Base-by-base conservation (phyloP, 2,797 vertebrate species). In the Rhynchonycteris naso region DNA sequence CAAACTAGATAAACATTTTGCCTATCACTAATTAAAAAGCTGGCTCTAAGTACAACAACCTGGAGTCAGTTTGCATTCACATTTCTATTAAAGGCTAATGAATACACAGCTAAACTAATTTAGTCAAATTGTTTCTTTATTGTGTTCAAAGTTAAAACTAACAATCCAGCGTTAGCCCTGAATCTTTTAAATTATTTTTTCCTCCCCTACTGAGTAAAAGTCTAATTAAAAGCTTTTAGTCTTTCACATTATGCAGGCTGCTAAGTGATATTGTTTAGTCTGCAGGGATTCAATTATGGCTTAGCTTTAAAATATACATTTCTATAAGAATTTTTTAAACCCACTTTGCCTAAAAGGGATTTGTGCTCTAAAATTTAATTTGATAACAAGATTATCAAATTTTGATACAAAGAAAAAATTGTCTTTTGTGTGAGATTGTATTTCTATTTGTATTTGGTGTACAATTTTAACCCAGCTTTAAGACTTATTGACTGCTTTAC, bases 191-290 rank as follows among this genome's bases (percentile, higher is more conserved):
- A 98, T 98, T 98, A 95, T 97, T 97, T 97, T 98, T 98, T 97
- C 86, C 95, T 97, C 94, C 95, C 97, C 96, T 97, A 87, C 97
- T 97, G 98, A 97, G 97, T 97, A 97, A 97, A 93, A 97, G 94
- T 96, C 96, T 98, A 98, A 98, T 98, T 98, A 98, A 98, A 98
- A 98, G 96, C 97, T 98, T 98, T 98, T 98, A 98, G 96, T 93
- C 96, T 98, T 97, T 97, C 96, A 96, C 35, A 50, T 97, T 96
- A 90, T 97, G 96, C 90, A 33, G 90, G 28, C 93, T 97, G 94
- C 90, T 97, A 97, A 98, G 85, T 97, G 97, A 97, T 97, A 96
- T 97, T 98, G 96, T 97, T 97, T 97, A 94, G 95, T 97, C 98
- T 94, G 94, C 97, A 87, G 97, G 94, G 92, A 97, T 96, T 97